These are phyloP conservation scores for Dermatemys mawii DNA, from an alignment of 2,113 vertebrate genomes.

Conservation along the genomic window DNA sequence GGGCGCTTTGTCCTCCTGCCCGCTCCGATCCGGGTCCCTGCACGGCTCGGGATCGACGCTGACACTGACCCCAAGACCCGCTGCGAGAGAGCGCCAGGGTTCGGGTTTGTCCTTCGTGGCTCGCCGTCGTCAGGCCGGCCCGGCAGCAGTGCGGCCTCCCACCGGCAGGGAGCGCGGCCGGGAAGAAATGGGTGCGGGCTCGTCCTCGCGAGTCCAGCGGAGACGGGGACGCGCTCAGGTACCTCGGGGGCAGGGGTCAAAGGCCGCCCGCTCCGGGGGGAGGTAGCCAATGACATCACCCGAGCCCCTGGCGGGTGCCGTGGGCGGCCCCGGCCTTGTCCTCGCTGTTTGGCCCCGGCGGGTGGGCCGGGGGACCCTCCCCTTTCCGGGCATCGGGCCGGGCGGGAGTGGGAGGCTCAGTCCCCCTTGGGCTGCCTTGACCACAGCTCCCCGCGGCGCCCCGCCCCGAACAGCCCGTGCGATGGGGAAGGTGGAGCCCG, in stretches of 20 bases:
- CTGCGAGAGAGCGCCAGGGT: too few relatives aligned
- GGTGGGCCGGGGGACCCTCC: accelerated
- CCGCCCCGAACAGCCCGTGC: too few relatives aligned
- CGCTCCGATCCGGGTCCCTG: too few relatives aligned
- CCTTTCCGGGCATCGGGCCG: accelerated
- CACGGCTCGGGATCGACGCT: too few relatives aligned
- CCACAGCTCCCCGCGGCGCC: too few relatives aligned
- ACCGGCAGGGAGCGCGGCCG: background rate
- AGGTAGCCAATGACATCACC: accelerated
- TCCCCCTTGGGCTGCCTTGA: too few relatives aligned
- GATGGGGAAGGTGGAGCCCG: too few relatives aligned
- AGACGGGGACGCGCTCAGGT: background rate
- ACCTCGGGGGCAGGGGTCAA: background rate
- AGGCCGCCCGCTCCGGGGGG: too few relatives aligned
- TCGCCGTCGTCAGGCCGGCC: background rate
- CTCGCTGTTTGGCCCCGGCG: background rate
- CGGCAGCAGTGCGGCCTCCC: background rate
- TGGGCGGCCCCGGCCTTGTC: too few relatives aligned
- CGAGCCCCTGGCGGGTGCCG: accelerated
- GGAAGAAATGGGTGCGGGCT: background rate
- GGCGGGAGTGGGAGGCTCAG: accelerated
- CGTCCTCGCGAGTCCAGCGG: background rate
- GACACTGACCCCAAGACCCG: too few relatives aligned
- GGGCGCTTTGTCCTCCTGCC: too few relatives aligned
- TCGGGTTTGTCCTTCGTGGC: background rate